A percentile compares a stretch with the other conserved stretches of the same genome.
phyloP scores from a whole-genome alignment of 2,113 vertebrate species.

The Leptobrachium leishanense region DNA sequence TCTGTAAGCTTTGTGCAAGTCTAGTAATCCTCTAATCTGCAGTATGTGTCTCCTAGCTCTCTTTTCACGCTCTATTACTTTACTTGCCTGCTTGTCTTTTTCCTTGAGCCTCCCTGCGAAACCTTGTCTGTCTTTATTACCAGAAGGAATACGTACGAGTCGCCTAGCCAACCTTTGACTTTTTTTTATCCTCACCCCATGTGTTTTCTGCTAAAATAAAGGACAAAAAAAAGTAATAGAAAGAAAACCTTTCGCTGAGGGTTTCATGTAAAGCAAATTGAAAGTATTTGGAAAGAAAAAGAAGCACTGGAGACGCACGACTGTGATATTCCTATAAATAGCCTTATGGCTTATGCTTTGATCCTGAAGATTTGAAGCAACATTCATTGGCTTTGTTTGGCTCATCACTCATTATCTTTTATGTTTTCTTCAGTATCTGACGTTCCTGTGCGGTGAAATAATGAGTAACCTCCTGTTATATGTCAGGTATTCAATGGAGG shows the following conservation, averaged over 20 bases:
- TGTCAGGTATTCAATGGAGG: no score
- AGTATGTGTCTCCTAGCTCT: slow-evolving; percentile 42
- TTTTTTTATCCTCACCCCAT: slow-evolving; percentile 8
- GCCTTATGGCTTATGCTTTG: background rate
- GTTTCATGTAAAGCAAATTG: slow-evolving; percentile 18
- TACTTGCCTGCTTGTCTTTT: slow-evolving; percentile 44
- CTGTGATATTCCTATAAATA: no score
- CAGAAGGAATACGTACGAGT: slow-evolving; percentile 41
- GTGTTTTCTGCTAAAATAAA: slow-evolving; percentile 2
- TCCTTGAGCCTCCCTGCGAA: slow-evolving; percentile 51
- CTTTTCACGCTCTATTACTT: slow-evolving; percentile 47
- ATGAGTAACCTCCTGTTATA: no score
- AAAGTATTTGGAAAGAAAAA: slow-evolving; percentile 3
- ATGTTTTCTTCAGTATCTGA: no score
- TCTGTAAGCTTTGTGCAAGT: slow-evolving; percentile 51
- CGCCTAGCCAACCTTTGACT: slow-evolving; percentile 46
- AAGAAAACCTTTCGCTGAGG: slow-evolving; percentile 1
- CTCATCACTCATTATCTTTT: no score
- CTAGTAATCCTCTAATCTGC: slow-evolving; percentile 58
- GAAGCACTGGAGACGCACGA: background rate
- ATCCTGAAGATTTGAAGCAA: background rate
- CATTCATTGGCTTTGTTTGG: no score
- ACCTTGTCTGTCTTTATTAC: slow-evolving; percentile 51
- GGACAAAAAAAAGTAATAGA: slow-evolving; percentile 3
- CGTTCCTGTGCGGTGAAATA: no score